phyloP scores from a whole-genome alignment of 2,797 vertebrate genomes.

The Chaetodon trifasciatus region DNA sequence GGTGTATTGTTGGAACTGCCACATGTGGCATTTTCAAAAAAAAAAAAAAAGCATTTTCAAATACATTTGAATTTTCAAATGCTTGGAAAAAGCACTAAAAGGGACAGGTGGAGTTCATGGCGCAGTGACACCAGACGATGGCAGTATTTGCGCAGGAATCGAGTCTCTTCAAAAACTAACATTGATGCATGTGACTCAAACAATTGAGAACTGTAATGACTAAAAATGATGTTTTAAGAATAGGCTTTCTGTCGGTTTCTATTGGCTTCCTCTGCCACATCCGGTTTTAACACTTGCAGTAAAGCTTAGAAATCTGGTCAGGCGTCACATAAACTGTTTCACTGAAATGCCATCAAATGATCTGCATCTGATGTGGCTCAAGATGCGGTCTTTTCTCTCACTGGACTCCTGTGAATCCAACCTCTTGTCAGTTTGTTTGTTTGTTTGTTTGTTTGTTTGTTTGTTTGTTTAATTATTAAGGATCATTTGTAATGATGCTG shows the following conservation, averaged over 20 bases:
- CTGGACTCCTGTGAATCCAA: not conserved
- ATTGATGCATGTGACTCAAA: not conserved
- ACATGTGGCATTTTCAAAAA: too few relatives aligned
- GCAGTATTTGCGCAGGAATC: slow-evolving; percentile 60
- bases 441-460: not conserved
- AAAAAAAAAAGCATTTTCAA: too few relatives aligned
- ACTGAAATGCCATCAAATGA: not conserved
- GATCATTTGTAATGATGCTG: not conserved
- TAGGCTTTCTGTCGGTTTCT: too few relatives aligned
- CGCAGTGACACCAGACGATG: slow-evolving; percentile 46
- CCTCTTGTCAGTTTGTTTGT: not conserved
- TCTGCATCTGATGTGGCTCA: not conserved
- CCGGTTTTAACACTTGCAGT: not conserved
- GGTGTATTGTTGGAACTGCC: not conserved
- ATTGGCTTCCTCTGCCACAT: too few relatives aligned
- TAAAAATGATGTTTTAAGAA: not conserved
- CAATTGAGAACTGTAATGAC: not conserved
- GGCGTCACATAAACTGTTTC: not conserved
- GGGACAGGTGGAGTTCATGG: not conserved
- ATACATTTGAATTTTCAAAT: too few relatives aligned
- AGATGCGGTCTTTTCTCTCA: not conserved
- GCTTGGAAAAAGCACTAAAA: too few relatives aligned
- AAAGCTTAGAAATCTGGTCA: not conserved
- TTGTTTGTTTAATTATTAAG: not conserved
- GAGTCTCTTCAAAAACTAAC: not conserved